phyloP scores from a whole-genome alignment of 1,140 invertebrate genomes.

The Nymphalis io region DNA sequence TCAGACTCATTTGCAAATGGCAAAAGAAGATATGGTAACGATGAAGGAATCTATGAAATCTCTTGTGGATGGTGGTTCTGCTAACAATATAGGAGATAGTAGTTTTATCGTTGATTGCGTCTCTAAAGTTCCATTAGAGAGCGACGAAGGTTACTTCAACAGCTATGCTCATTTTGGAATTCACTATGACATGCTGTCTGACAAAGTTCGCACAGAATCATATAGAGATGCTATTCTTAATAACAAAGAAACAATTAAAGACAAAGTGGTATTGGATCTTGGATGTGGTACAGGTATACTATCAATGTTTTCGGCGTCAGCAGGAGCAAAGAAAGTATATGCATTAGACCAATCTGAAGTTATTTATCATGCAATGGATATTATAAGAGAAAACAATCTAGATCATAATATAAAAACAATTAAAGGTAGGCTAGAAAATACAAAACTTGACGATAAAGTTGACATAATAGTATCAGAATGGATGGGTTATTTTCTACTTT shows the following conservation, averaged over 20 bases:
- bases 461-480: conserved; percentile 99
- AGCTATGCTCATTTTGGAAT: conserved; percentile 99
- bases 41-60: conserved; percentile 85
- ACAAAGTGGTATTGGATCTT: conserved; percentile 94
- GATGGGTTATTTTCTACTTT: conserved; percentile 99
- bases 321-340: conserved; percentile 94
- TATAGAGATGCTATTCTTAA: conserved; percentile 96
- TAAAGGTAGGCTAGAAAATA: conserved; percentile 94
- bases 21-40: conserved; percentile 83
- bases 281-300: conserved; percentile 97
- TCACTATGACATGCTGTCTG: conserved; percentile 97
- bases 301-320: conserved; percentile 96
- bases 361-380: conserved; percentile 90
- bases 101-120: conserved; percentile 70
- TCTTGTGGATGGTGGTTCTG: conserved; percentile 75
- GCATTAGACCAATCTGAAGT: conserved; percentile 96
- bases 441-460: conserved; percentile 91
- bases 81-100: conserved; percentile 52
- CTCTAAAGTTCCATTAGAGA: conserved; percentile 77
- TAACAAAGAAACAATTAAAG: conserved; percentile 86
- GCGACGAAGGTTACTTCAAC: conserved; percentile 93
- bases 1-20: conserved; percentile 81
- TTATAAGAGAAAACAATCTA: conserved; percentile 87
- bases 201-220: conserved; percentile 94
- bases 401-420: conserved; percentile 83